Evolutionary conservation across 2,797 vertebrate species (phyloP), one percentile per base, ranked within the genome.

Genomic region (Acestrorhynchus altus): DNA sequence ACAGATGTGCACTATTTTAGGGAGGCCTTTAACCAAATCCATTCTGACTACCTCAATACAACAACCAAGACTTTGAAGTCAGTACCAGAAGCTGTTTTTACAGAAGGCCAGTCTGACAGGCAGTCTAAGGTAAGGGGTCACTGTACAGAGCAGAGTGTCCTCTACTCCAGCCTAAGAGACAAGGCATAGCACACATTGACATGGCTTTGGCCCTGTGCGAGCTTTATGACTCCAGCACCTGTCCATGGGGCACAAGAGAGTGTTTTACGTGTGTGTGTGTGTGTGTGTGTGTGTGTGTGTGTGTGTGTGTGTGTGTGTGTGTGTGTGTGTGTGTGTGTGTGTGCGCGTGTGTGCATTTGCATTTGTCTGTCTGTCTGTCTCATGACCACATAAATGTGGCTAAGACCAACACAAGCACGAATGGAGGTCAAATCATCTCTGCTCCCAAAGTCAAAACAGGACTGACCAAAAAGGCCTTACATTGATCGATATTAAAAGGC

Each of bases 201-300:
- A 66, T 24, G 24, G 66, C 0, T 35, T 63, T 69, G 35, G 63
- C 52, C 10, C 51, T 12, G 72, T 31, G 18, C 42, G 44, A 74
- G 79, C 70, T 81, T 81, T 81, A 82, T 68, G 74, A 60, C 70
- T 71, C 28, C 31, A 68, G 65, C 83, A 82, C 77, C 83, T 84
- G 83, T 75, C 77, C 69, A 22, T 13, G 69, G 5, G 61, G 69
- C 69, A 77, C 22, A 24, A 66, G 64, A 13, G 46, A 51, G 13
- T 4, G 67, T 8, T 10, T 26, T 15, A 24, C 6, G 69, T 28
- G 54, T 28, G 54, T 16, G 56, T 1, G 20, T 39, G 57, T n/a
- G n/a, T n/a, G n/a, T n/a, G 69, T 28, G 54, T 28, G 54, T 16
- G 56, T 1, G 20, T 39, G 57, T n/a, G 69, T 28, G 54, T 28